Evolutionary conservation across 2,113 vertebrate genomes (phyloP).

Genomic region (Charadrius vociferus): DNA sequence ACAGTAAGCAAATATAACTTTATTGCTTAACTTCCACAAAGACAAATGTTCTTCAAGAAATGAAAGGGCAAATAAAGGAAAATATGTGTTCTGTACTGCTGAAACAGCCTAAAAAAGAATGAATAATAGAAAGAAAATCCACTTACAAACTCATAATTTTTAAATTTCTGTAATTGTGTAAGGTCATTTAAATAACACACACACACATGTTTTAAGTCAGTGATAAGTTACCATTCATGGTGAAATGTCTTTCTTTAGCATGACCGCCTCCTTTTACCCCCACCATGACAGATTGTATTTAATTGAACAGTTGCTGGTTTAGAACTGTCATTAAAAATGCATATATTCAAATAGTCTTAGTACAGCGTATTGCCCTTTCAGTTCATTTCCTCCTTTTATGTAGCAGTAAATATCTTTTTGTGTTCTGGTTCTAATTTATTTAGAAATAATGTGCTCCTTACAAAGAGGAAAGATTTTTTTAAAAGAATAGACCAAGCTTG

Average conservation of each 20-base stretch:
- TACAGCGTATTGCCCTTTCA: constrained; percentile 25
- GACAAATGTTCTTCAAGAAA: constrained; percentile 35
- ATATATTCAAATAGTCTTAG: constrained; percentile 53
- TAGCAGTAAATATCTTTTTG: constrained; percentile 50
- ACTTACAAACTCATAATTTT: constrained; percentile 8
- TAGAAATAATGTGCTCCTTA: constrained; percentile 43
- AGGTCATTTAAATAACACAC: constrained; percentile 22
- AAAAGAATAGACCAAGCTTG: neutral
- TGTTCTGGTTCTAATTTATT: constrained; percentile 53
- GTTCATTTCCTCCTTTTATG: constrained; percentile 41
- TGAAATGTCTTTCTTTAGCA: constrained; percentile 34
- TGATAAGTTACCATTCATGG: constrained; percentile 34
- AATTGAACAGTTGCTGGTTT: constrained; percentile 73
- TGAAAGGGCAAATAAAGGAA: constrained; percentile 30
- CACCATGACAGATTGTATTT: constrained; percentile 72
- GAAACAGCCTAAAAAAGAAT: neutral
- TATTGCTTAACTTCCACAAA: constrained; percentile 39
- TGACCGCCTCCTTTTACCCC: neutral
- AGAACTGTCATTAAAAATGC: constrained; percentile 65
- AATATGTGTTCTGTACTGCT: neutral
- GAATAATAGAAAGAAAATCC: constrained; percentile 37
- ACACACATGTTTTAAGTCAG: neutral
- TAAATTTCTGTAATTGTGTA: constrained; percentile 8
- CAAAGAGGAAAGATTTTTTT: neutral
- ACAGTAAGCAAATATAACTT: constrained; percentile 15